phyloP scores from a whole-genome alignment of 2,888 invertebrate species.

The Clitarchus hookeri region DNA sequence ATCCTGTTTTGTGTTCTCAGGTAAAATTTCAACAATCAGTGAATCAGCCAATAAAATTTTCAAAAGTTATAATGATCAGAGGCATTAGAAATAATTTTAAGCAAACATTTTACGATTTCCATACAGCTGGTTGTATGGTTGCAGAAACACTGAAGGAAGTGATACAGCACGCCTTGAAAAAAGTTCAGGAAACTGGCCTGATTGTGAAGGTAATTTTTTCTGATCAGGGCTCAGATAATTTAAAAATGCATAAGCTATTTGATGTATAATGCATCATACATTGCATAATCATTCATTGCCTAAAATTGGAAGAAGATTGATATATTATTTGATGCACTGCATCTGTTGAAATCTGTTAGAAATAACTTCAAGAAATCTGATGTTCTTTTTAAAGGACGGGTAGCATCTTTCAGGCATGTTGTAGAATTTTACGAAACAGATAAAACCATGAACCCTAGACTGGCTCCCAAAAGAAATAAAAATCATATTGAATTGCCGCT shows the following conservation, averaged over 20 bases:
- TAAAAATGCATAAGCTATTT: no score
- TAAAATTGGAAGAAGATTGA: not conserved
- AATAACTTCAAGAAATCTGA: no score
- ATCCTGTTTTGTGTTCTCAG: not conserved
- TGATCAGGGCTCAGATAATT: no score
- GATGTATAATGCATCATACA: no score
- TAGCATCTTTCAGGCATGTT: no score
- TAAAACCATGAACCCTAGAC: slow-evolving; percentile 19
- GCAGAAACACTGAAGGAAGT: not conserved
- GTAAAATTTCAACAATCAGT: not conserved
- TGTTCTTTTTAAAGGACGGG: no score
- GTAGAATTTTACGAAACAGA: slow-evolving; percentile 30
- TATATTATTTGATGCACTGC: not conserved
- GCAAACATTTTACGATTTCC: not conserved
- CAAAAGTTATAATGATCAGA: not conserved
- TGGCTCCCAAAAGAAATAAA: slow-evolving; percentile 33
- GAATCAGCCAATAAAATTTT: not conserved
- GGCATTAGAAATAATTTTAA: not conserved
- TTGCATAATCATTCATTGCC: no score
- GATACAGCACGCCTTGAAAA: no score
- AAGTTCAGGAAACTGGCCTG: not conserved
- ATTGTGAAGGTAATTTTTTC: not conserved
- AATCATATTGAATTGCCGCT: slow-evolving; percentile 21
- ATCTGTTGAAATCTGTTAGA: no score
- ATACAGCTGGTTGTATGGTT: not conserved